A percentile compares a stretch with the other conserved stretches of the same genome.
Evolutionary conservation across 2,888 invertebrate species (phyloP).

Genomic region (Catocala nupta): DNA sequence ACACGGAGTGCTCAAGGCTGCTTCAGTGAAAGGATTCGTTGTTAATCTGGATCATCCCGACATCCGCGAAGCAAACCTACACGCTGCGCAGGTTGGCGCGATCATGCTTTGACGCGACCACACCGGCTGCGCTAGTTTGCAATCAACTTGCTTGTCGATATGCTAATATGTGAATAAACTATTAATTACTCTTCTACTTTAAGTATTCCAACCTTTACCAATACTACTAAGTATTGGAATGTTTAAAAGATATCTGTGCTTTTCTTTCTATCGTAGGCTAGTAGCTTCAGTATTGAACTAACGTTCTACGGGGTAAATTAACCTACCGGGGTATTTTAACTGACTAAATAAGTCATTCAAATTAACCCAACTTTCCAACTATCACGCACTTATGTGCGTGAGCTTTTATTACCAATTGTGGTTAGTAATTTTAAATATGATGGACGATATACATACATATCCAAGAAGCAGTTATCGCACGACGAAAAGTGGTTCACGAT

Average conservation of each 20-base stretch:
- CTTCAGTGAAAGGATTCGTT: slow-evolving; percentile 79
- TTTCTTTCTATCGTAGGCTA: too few relatives aligned
- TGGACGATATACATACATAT: too few relatives aligned
- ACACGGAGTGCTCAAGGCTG: slow-evolving; percentile 77
- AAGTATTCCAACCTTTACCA: not conserved
- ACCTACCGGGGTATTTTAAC: too few relatives aligned
- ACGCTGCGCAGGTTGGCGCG: slow-evolving; percentile 9
- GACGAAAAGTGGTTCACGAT: slow-evolving; percentile 27
- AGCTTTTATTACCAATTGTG: too few relatives aligned
- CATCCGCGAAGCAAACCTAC: slow-evolving; percentile 49
- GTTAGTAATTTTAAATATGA: too few relatives aligned
- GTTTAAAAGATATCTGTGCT: too few relatives aligned
- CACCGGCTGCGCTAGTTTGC: slow-evolving; percentile 23
- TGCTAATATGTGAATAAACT: slow-evolving; percentile 7
- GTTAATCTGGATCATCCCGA: slow-evolving; percentile 84
- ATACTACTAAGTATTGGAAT: too few relatives aligned
- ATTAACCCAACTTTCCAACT: too few relatives aligned
- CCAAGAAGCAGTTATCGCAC: slow-evolving; percentile 11
- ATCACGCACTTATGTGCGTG: too few relatives aligned
- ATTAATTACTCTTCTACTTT: not conserved
- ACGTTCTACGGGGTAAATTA: too few relatives aligned
- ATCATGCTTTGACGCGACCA: slow-evolving; percentile 2
- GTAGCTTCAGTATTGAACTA: too few relatives aligned
- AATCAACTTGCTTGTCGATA: slow-evolving; percentile 12
- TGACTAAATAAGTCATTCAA: too few relatives aligned